Evolutionary conservation across 1,140 invertebrate genomes (phyloP).

Genomic region (Drosophila kepulauana): DNA sequence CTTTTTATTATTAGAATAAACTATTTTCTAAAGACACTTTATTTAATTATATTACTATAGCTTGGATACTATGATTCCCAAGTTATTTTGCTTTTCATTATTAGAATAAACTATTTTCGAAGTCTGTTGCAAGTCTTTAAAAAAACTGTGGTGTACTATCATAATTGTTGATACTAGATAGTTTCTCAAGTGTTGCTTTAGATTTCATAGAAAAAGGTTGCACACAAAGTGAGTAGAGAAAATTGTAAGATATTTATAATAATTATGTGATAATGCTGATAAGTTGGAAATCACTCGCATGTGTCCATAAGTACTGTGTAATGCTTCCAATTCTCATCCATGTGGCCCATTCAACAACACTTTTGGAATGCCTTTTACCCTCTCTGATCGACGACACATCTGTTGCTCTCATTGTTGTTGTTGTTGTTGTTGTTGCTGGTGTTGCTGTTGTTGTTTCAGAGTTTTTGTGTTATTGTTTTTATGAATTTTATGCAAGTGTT

Average conservation of each 20-base stretch:
- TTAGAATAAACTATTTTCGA: too few relatives aligned
- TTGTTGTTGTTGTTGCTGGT: neutral
- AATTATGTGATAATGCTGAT: slow-evolving; percentile 1
- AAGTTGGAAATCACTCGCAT: neutral
- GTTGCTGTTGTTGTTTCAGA: slow-evolving; percentile 4
- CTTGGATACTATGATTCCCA: too few relatives aligned
- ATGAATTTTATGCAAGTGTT: slow-evolving; percentile 80
- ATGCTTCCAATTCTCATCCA: neutral
- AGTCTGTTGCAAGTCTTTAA: too few relatives aligned
- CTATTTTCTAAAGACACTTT: too few relatives aligned
- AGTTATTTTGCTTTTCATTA: too few relatives aligned
- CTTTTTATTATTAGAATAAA: too few relatives aligned
- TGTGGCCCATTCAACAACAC: slow-evolving; percentile 18
- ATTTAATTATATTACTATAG: too few relatives aligned
- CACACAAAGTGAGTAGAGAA: neutral
- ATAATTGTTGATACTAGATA: too few relatives aligned
- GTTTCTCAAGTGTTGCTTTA: too few relatives aligned
- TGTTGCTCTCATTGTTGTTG: slow-evolving; percentile 55
- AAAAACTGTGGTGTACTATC: too few relatives aligned
- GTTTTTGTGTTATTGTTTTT: slow-evolving; percentile 65
- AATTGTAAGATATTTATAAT: neutral
- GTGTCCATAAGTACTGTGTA: neutral
- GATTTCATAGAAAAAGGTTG: too few relatives aligned
- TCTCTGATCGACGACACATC: slow-evolving; percentile 63
- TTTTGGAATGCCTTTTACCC: slow-evolving; percentile 22